Conservation (phyloP, 2,113 vertebrate genomes). For the Circaetus cinerascens region DNA sequence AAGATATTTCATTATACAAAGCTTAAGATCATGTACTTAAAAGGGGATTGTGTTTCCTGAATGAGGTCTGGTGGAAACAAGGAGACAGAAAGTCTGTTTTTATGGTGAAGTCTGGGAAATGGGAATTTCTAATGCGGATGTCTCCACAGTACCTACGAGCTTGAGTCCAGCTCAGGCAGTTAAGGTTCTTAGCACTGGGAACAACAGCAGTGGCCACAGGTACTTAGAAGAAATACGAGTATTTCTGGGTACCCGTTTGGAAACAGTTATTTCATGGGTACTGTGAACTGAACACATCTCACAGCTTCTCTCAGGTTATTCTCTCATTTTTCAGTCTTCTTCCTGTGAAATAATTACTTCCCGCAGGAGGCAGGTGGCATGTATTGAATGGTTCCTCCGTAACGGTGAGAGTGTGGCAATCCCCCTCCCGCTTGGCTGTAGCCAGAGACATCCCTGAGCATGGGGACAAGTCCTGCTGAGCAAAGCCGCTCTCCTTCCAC, state of each 20-base stretch:
- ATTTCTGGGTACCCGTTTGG: background rate
- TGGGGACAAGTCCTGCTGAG: background rate
- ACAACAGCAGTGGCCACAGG: background rate
- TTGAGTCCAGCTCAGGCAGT: background rate
- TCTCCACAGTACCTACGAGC: background rate
- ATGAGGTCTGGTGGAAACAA: background rate
- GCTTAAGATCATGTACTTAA: conserved; percentile 12
- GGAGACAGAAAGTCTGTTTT: conserved; percentile 27
- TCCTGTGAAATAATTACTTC: background rate
- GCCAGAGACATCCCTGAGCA: background rate
- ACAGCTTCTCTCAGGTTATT: background rate
- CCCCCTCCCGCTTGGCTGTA: background rate
- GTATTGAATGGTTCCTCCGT: background rate
- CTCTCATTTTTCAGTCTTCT: background rate
- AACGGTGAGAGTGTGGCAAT: background rate
- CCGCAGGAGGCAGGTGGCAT: background rate
- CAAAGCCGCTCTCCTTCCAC: background rate
- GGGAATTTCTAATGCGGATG: background rate
- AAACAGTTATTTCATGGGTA: background rate
- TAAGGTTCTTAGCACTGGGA: background rate
- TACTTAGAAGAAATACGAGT: background rate
- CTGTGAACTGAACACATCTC: background rate
- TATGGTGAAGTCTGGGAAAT: background rate
- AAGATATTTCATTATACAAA: conserved; percentile 43
- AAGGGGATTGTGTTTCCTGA: conserved; percentile 28